These are phyloP conservation scores for Drosophila teissieri DNA, from an alignment of 1,140 invertebrate species.

Conservation along the genomic window DNA sequence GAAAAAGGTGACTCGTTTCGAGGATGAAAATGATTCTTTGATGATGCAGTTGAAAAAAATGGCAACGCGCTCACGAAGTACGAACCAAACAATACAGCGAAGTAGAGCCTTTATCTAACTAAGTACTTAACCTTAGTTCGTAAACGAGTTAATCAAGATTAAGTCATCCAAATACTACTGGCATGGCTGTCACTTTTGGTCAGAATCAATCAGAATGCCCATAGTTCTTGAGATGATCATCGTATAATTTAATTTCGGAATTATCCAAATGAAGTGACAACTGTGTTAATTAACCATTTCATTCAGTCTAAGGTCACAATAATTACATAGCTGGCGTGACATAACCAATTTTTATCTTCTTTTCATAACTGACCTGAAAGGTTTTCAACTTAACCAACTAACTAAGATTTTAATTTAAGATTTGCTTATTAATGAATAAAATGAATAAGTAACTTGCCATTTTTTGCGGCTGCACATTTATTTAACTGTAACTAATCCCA, in stretches of 20 bases:
- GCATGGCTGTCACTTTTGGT: conserved; percentile 12
- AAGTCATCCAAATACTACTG: conserved; percentile 14
- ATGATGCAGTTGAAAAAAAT: conserved; percentile 97
- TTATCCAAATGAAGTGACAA: background rate
- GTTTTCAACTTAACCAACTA: conserved; percentile 15
- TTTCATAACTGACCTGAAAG: conserved; percentile 3
- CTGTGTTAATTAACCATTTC: conserved; percentile 6
- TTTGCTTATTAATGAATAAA: conserved; percentile 59
- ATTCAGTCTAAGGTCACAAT: conserved; percentile 7
- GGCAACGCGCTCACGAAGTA: conserved; percentile 93
- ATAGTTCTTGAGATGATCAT: too few species aligned
- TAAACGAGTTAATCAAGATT: conserved; percentile 16
- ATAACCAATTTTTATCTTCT: background rate
- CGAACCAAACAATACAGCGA: conserved; percentile 71
- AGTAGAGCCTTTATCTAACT: conserved; percentile 18
- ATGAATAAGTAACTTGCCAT: conserved; percentile 63
- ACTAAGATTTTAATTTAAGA: conserved; percentile 15
- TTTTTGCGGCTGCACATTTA: conserved; percentile 82
- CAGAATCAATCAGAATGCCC: too few species aligned
- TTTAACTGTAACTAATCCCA: conserved; percentile 44
- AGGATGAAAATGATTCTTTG: conserved; percentile 97
- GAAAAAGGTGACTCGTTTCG: conserved; percentile 93
- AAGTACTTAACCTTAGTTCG: conserved; percentile 41
- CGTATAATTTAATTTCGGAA: too few species aligned
- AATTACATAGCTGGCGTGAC: conserved; percentile 11